These are phyloP conservation scores for Temnothorax ravouxi DNA, from an alignment of 2,888 invertebrate genomes.

Conservation along the genomic window DNA sequence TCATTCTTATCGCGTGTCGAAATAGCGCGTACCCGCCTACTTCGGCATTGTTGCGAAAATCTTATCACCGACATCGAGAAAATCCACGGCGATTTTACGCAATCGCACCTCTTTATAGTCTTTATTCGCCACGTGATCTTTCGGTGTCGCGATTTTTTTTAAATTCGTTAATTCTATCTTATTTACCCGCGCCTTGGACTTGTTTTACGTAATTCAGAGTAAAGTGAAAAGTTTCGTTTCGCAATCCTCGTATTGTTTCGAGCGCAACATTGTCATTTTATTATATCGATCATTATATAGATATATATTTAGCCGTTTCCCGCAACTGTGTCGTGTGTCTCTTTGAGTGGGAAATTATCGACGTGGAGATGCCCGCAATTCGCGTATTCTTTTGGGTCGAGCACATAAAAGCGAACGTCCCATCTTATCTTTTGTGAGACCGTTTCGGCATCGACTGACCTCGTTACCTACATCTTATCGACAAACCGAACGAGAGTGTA, in stretches of 20 bases:
- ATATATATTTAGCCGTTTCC: background rate
- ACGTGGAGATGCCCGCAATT: background rate
- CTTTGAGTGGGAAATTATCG: slow-evolving; percentile 2
- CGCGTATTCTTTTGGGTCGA: background rate
- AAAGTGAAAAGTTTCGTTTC: background rate
- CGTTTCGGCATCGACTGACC: slow-evolving; percentile 60
- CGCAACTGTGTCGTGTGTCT: slow-evolving; percentile 24
- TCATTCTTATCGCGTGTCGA: slow-evolving; percentile 17
- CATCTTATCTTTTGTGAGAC: slow-evolving; percentile 34
- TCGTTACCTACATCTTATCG: slow-evolving; percentile 67
- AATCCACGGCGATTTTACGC: background rate
- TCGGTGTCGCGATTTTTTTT: background rate
- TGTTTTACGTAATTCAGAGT: background rate
- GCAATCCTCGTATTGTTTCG: background rate
- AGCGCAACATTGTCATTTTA: background rate
- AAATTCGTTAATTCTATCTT: background rate
- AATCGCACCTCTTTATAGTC: background rate
- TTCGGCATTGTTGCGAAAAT: slow-evolving; percentile 8
- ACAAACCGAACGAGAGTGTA: slow-evolving; percentile 37
- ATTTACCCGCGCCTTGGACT: background rate
- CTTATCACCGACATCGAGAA: background rate
- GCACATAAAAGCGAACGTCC: background rate
- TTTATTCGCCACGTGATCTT: background rate
- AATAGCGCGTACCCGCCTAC: background rate
- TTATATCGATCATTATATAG: slow-evolving; percentile 31